phyloP scores from a whole-genome alignment of 2,888 invertebrate genomes.

The Ligdia adustata region DNA sequence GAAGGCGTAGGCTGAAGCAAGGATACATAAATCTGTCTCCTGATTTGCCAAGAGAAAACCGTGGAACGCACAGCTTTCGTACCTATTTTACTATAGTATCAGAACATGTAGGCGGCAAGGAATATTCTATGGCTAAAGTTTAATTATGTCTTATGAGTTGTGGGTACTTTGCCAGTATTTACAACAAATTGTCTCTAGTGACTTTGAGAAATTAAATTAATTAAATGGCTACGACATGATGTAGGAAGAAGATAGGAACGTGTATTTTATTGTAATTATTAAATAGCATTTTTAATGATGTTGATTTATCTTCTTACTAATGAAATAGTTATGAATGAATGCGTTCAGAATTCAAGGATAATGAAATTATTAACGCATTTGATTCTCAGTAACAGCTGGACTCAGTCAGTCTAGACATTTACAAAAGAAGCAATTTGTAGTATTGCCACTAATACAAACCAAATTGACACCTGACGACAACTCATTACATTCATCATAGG shows the following conservation, averaged over 20 bases:
- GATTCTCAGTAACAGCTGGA: conserved; percentile 13
- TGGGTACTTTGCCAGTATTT: too few relatives aligned
- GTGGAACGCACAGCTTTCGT: conserved; percentile 50
- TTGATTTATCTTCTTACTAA: too few relatives aligned
- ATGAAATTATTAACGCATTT: conserved; percentile 12
- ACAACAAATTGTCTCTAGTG: too few relatives aligned
- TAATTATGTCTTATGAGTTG: too few relatives aligned
- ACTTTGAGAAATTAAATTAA: too few relatives aligned
- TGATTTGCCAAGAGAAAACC: conserved; percentile 67
- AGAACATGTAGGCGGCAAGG: conserved; percentile 54
- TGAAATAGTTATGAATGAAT: too few relatives aligned
- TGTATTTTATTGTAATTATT: too few relatives aligned
- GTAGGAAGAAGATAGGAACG: too few relatives aligned
- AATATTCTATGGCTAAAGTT: conserved; percentile 33
- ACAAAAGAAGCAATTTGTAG: conserved; percentile 31
- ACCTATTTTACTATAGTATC: conserved; percentile 46
- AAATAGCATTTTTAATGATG: too few relatives aligned
- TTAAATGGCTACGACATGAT: too few relatives aligned
- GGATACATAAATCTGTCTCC: conserved; percentile 68
- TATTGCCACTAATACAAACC: conserved; percentile 20
- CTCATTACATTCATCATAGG: conserved; percentile 3
- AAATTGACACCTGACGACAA: conserved; percentile 27
- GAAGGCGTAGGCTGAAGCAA: conserved; percentile 59
- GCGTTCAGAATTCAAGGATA: conserved; percentile 16
- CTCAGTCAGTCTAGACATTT: conserved; percentile 17